Evolutionary conservation across 1,140 invertebrate species (phyloP).

Genomic region (Ceratina australensis): DNA sequence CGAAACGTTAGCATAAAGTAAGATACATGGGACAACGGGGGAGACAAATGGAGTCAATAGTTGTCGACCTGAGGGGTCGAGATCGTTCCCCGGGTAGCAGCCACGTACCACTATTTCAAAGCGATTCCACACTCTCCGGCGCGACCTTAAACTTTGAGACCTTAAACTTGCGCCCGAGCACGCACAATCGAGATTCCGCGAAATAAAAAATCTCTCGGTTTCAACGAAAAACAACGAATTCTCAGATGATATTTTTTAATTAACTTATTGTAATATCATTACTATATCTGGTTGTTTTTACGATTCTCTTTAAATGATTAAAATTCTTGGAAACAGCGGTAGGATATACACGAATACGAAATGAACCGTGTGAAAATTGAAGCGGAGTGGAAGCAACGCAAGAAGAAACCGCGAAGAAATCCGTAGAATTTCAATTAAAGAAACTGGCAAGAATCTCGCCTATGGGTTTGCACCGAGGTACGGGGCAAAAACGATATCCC

Average conservation of each 20-base stretch:
- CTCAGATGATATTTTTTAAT: too few relatives aligned
- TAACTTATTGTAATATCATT: too few relatives aligned
- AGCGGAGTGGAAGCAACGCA: background rate
- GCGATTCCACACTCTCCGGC: background rate
- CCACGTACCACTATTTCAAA: constrained; percentile 16
- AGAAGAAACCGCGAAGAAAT: background rate
- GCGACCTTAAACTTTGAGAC: constrained; percentile 32
- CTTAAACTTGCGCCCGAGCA: constrained; percentile 18
- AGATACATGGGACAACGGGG: constrained; percentile 45
- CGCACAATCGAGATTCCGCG: background rate
- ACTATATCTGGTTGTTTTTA: too few relatives aligned
- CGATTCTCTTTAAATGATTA: too few relatives aligned
- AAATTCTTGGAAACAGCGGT: too few relatives aligned
- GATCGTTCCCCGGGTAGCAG: background rate
- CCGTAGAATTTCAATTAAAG: background rate
- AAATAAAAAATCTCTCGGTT: too few relatives aligned
- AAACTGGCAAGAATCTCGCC: background rate
- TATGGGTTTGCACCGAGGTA: background rate
- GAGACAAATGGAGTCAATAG: constrained; percentile 58
- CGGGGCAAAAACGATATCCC: background rate
- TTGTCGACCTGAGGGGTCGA: constrained; percentile 44
- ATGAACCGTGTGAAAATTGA: background rate
- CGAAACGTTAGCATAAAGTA: constrained; percentile 48
- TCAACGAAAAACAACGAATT: too few relatives aligned
- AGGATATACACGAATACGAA: background rate